Evolutionary conservation across 2,113 vertebrate species (phyloP).

Genomic region (Albula goreensis): DNA sequence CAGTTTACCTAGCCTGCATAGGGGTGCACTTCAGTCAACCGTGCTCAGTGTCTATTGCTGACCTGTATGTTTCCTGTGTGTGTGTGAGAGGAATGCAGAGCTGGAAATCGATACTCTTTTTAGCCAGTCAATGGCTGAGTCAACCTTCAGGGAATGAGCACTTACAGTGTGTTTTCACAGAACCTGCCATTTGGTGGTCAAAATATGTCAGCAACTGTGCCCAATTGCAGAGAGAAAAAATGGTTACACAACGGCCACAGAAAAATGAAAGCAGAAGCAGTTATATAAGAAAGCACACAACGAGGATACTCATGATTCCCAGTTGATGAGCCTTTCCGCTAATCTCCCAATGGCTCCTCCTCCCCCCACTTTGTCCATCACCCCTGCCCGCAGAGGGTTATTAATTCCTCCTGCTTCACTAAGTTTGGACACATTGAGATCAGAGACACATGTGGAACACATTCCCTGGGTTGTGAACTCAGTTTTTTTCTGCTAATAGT

Average conservation of each 20-base stretch:
- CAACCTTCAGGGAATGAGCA: not conserved
- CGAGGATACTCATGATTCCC: not conserved
- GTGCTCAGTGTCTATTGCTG: not conserved
- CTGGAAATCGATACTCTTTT: not conserved
- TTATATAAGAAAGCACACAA: not conserved
- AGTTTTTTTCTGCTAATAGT: not conserved
- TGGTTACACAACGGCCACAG: not conserved
- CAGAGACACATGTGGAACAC: not conserved
- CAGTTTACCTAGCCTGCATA: not conserved
- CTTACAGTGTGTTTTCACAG: not conserved
- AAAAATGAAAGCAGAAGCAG: not conserved
- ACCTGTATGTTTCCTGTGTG: not conserved
- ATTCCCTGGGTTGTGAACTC: not conserved
- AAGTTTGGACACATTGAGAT: not conserved
- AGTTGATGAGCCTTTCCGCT: not conserved
- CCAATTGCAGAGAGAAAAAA: not conserved
- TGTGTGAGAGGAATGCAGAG: conserved; percentile 12
- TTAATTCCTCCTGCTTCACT: not conserved
- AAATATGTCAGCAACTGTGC: not conserved
- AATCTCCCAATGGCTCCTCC: not conserved
- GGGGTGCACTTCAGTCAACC: not conserved
- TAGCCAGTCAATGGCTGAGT: not conserved
- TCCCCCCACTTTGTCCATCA: no score
- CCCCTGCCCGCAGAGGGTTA: not conserved
- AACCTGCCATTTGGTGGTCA: not conserved